Percentiles rank a stretch among this genome's conserved stretches.
Evolutionary conservation across 2,113 vertebrate species (phyloP).

Genomic region (Semicossyphus pulcher): DNA sequence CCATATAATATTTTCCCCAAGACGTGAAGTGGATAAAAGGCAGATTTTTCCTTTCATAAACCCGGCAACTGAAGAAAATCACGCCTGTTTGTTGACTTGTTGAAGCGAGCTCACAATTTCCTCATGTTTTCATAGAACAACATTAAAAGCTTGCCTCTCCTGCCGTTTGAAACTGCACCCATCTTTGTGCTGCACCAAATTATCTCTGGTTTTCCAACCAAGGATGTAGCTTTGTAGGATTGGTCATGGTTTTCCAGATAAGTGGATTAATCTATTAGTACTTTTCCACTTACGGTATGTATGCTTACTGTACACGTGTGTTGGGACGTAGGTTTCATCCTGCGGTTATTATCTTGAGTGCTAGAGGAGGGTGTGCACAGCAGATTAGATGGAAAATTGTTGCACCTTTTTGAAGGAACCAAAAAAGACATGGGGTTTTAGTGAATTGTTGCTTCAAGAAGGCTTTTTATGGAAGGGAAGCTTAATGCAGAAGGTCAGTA

Average conservation of each 20-base stretch:
- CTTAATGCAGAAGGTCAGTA: conserved; percentile 1
- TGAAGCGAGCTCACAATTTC: background rate
- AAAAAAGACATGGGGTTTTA: background rate
- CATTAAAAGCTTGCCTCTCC: conserved; percentile 10
- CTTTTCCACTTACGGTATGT: conserved; percentile 24
- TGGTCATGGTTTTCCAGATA: conserved; percentile 10
- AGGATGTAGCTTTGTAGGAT: background rate
- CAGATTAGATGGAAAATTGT: background rate
- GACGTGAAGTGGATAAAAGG: background rate
- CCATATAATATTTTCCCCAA: background rate
- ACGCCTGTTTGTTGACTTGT: conserved; percentile 2
- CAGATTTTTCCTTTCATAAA: conserved; percentile 7
- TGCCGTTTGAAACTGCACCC: background rate
- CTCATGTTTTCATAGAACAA: background rate
- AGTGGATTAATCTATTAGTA: conserved; percentile 14
- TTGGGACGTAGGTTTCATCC: background rate
- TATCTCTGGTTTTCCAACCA: background rate
- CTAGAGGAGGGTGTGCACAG: background rate
- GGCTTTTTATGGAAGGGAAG: conserved; percentile 2
- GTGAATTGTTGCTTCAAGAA: conserved; percentile 18
- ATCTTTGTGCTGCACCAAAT: background rate
- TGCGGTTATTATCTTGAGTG: conserved; percentile 17
- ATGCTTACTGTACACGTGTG: background rate
- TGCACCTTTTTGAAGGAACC: background rate
- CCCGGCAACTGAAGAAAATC: conserved; percentile 3